Base-by-base conservation (phyloP, 2,888 invertebrate genomes). In the Globia sparganii region DNA sequence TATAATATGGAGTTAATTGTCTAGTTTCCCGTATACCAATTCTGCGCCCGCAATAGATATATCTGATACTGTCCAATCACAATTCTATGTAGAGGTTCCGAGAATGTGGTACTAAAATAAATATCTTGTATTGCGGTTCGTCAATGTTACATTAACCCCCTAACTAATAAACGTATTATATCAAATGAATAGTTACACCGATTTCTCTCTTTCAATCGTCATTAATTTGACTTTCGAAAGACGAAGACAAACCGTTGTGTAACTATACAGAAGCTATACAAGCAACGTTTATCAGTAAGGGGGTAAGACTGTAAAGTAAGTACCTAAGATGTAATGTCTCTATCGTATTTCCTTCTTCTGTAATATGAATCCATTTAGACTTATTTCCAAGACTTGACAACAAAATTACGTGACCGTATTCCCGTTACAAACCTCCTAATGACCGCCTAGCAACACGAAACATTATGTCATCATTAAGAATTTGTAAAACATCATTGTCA, bases 401-500 rank as follows among this genome's bases (percentile, higher is more conserved):
- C 56, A 34, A 53, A 53, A 64, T 58, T 53, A 72, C 69, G 53
- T 77, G 56, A 34, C 43, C 21, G 25, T 34, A 49, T 31, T 74
- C 56, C 31, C 13, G 56, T 58, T 49, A 65, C 21, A 25, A 58
- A 46, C 43, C n/a, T 72, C 65, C 66, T 34, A 67, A n/a, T 69
- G 28, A 9, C 34, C 21, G 18, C 71, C 40, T 61, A 68, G 61
- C 46, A 74, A 76, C 77, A 76, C 67, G 46, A 59, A 75, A 53
- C 49, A 76, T 84, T 68, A 79, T 53, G 72, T 82, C 77, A 82
- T 84, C 58, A 73, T 81, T 78, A 77, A 78, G 58, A 67, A 75
- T 86, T 81, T 70, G 83, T 87, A 75, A 65, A 85, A 86, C 72
- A 75, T 69, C 43, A 77, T 86, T 78, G 86, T 83, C 79, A 82